These are phyloP conservation scores for Lumbricus terrestris DNA, from an alignment of 2,888 invertebrate species.

Conservation along the genomic window DNA sequence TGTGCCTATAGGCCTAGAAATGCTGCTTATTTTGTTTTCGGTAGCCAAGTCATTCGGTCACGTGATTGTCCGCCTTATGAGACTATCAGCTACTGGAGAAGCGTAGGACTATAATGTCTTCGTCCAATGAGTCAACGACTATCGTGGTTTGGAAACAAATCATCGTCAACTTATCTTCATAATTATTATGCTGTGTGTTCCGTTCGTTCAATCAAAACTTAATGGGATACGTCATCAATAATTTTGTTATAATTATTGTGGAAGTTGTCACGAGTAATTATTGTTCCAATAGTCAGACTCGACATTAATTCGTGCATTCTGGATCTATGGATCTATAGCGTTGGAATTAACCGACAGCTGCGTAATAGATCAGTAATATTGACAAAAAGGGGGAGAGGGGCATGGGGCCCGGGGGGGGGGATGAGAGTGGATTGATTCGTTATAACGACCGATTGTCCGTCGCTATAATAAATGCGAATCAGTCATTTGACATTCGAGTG, in stretches of 20 bases:
- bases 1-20: too few species aligned
- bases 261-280: neutral
- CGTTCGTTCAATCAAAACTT: neutral
- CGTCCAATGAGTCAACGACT: too few species aligned
- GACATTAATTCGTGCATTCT: neutral
- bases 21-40: too few species aligned
- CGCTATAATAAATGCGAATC: neutral
- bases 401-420: neutral
- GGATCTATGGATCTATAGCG: neutral
- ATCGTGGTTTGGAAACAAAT: too few species aligned
- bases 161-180: neutral
- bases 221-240: neutral
- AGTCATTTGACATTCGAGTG: neutral
- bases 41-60: too few species aligned
- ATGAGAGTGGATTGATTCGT: neutral
- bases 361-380: slow-evolving; percentile 3
- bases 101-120: too few species aligned
- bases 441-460: neutral
- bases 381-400: neutral
- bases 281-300: neutral
- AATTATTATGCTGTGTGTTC: neutral
- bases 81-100: too few species aligned
- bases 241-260: neutral
- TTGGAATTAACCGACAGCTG: slow-evolving; percentile 3
- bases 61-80: too few species aligned